phyloP scores from a whole-genome alignment of 64 coral and sea anemone genomes.

The Montipora cactus region DNA sequence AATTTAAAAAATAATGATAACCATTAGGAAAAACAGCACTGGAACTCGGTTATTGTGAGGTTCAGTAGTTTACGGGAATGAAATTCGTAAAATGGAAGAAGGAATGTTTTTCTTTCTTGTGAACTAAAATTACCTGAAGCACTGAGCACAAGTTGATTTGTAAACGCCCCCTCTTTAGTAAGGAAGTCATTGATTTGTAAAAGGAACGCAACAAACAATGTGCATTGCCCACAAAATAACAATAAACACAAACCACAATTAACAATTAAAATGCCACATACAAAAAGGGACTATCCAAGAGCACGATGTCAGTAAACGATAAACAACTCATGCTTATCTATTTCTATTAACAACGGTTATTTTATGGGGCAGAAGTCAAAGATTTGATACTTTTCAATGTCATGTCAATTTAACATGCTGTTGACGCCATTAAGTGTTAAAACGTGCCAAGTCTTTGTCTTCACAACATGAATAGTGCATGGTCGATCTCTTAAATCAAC shows the following conservation, averaged over 20 bases:
- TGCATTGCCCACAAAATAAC: not conserved
- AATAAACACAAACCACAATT: not conserved
- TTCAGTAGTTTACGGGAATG: no score
- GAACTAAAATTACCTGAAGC: not conserved
- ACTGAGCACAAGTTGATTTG: not conserved
- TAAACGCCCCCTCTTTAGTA: not conserved
- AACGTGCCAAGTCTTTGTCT: not conserved
- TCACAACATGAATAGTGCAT: not conserved
- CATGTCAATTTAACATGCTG: not conserved
- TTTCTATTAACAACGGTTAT: not conserved
- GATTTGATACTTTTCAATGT: not conserved
- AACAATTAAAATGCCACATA: not conserved
- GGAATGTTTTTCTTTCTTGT: not conserved
- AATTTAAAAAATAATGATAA: not conserved
- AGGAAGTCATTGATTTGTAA: not conserved
- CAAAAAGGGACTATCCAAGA: not conserved
- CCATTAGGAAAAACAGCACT: no score
- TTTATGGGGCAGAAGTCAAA: not conserved
- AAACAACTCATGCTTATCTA: not conserved
- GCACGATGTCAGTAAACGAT: not conserved
- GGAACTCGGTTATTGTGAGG: no score
- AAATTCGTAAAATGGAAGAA: not conserved
- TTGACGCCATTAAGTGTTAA: not conserved
- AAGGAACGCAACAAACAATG: not conserved
- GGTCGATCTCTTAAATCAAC: not conserved